Evolutionary conservation across 2,888 invertebrate genomes (phyloP), one percentile per base, ranked within the genome.

Genomic region (Cylloceria caligata): DNA sequence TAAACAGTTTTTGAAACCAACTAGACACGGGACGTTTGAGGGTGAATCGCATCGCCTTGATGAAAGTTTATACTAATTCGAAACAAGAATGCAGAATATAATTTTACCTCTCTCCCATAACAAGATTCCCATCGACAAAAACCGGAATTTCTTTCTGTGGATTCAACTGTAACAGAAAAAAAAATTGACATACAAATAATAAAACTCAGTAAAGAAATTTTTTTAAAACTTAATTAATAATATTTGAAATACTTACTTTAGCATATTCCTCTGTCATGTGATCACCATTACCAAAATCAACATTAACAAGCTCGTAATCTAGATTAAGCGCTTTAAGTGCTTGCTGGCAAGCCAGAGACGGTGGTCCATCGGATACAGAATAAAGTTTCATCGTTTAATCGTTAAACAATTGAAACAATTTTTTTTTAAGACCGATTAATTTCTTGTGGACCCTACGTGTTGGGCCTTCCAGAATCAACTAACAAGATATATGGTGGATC

Each of bases 111-210:
- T 97, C 97, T 86, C 97, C 95, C 69, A 98, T 93, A 85, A 94
- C 94, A 90, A 97, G 96, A 24, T 97, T 97, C 87, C 96, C 94
- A 89, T 98, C 97, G 83, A 97, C 96, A 75, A 98, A 90, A 0
- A 96, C 95, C 0, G 97, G 96, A 88, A 96, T 96, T 91, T 96
- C 96, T 90, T 96, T 96, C 92, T 96, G 96, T 0, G 96, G 96
- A 92, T 96, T 96, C 93, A 96, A 94, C 96, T 96, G 92, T 67
- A 94, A 93, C 88, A 88, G n/a, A 85, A 87, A 89, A 86, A 87
- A 86, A 86, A 39, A 36, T 57, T 39, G 45, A 73, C 88, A 88
- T 86, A 86, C 88, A 47, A 86, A 87, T 85, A 86, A 78, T 60
- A 47, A 60, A 64, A 13, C 1, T 7, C 0, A 39, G 42, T 24